Conservation (phyloP, 2,888 invertebrate species). For the Tineola bisselliella region DNA sequence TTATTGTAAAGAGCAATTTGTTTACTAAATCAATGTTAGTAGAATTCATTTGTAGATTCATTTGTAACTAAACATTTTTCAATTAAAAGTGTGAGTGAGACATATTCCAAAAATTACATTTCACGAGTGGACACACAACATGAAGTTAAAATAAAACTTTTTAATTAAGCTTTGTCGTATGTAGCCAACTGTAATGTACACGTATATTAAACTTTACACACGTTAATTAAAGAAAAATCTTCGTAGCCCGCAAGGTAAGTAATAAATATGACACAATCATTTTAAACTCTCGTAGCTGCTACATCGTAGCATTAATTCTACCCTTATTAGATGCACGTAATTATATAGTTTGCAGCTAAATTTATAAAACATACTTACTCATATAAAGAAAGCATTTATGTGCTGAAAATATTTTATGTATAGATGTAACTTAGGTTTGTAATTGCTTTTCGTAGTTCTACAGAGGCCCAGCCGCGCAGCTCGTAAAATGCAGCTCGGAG, state of each 20-base stretch:
- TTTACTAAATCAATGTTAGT: no score
- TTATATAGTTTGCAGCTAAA: background rate
- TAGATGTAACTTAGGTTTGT: background rate
- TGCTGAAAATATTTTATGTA: background rate
- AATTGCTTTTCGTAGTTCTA: background rate
- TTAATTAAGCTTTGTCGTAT: background rate
- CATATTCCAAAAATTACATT: no score
- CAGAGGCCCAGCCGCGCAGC: background rate
- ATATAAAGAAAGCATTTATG: no score
- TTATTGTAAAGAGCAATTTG: background rate
- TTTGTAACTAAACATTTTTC: no score
- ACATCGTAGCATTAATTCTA: background rate
- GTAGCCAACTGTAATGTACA: background rate
- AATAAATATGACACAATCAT: no score
- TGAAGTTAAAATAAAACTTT: background rate
- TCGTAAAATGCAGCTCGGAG: slow-evolving; percentile 40
- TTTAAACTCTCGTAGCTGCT: background rate
- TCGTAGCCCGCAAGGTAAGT: no score
- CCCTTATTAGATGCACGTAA: background rate
- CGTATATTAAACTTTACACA: background rate
- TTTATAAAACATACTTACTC: no score
- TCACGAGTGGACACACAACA: background rate
- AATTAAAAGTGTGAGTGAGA: no score
- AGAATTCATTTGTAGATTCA: no score
- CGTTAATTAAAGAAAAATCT: no score